A percentile compares a stretch with the other conserved stretches of the same genome.
Conservation (phyloP, 2,797 vertebrate species). For the Sylvilagus floridanus region DNA sequence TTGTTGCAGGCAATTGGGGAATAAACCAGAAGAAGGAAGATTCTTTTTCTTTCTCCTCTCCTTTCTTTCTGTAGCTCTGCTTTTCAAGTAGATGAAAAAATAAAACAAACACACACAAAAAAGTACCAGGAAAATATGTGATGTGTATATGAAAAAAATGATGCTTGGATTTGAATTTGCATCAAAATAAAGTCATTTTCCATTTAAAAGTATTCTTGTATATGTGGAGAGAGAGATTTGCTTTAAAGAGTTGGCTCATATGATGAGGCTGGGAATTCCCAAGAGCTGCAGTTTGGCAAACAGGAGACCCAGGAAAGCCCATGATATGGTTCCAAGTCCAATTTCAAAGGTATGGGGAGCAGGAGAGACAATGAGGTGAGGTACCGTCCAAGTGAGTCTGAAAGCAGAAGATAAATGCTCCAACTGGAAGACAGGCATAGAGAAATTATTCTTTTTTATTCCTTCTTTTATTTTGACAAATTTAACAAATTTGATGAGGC, state of each 20-base stretch:
- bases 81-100: too few relatives aligned
- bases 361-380: not conserved
- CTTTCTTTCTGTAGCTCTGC: too few relatives aligned
- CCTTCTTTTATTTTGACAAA: not conserved
- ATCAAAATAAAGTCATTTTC: too few relatives aligned
- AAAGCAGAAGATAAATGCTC: conserved; percentile 11
- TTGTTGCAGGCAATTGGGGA: too few relatives aligned
- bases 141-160: too few relatives aligned
- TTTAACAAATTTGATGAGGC: not conserved
- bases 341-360: not conserved
- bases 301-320: not conserved
- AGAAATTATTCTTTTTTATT: not conserved
- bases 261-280: not conserved
- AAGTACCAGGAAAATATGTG: too few relatives aligned
- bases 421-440: not conserved
- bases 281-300: not conserved
- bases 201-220: too few relatives aligned
- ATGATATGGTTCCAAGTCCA: not conserved
- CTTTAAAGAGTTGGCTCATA: not conserved
- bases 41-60: too few relatives aligned
- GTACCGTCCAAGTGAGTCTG: not conserved
- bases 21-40: too few relatives aligned
- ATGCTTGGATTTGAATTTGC: too few relatives aligned
- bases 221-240: not conserved
- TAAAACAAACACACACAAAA: too few relatives aligned